phyloP scores from a whole-genome alignment of 2,797 vertebrate species.

The Lutjanus campechanus region DNA sequence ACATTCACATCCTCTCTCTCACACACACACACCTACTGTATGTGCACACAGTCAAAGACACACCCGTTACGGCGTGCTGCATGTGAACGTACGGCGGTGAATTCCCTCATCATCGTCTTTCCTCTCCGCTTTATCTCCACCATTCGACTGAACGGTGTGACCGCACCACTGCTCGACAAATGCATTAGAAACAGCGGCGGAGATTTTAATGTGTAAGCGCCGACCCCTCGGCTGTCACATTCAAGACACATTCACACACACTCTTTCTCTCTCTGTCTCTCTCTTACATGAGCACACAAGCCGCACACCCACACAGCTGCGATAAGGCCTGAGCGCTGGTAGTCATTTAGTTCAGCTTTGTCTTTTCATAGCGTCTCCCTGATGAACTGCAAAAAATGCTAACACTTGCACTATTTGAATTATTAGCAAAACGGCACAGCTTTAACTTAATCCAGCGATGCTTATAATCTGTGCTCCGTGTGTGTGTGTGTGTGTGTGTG shows the following conservation, averaged over 20 bases:
- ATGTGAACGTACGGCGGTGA: conserved; percentile 4
- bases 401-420: conserved; percentile 74
- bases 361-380: conserved; percentile 68
- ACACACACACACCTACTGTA: conserved; percentile 8
- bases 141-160: conserved; percentile 4
- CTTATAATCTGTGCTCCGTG: conserved; percentile 65
- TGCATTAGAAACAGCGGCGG: conserved; percentile 52
- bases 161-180: conserved; percentile 49
- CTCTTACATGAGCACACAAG: conserved; percentile 40
- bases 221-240: conserved; percentile 56
- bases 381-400: conserved; percentile 71
- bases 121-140: conserved; percentile 7
- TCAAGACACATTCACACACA: conserved; percentile 38
- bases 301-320: conserved; percentile 68
- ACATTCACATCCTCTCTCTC: neutral
- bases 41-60: conserved; percentile 24
- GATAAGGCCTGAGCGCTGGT: conserved; percentile 72
- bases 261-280: conserved; percentile 2
- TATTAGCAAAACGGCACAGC: conserved; percentile 70
- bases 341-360: conserved; percentile 80
- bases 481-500: conserved; percentile 39
- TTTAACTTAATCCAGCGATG: conserved; percentile 72
- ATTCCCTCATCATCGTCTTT: conserved; percentile 1
- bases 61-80: conserved; percentile 30
- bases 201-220: conserved; percentile 59